Base-by-base conservation (phyloP, 2,888 invertebrate species). In the Parnassius orleans region DNA sequence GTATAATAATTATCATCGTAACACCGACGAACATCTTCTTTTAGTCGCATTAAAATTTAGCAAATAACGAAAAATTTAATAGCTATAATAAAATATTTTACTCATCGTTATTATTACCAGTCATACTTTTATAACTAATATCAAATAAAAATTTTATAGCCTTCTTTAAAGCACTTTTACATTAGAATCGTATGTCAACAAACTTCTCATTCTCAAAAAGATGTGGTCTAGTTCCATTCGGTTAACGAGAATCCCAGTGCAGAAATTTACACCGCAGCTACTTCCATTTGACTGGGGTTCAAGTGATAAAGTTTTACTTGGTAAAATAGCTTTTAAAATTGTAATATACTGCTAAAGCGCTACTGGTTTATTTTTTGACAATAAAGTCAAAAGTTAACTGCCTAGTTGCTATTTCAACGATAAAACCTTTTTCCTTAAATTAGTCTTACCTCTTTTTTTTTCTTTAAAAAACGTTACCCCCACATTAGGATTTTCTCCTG, bases 191-290 rank as follows among this genome's bases (percentile, higher is more conserved):
- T 14, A 47, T 47, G 47, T 47, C 57, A 62, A 56, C 55, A 57
- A 57, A 62, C 41, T 56, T 42, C 14, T 46, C 44, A 52, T 61
- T 57, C 52, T 62, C 62, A 57, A 62, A 62, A 62, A 62, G 43
- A 50, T 57, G 43, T 14, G 62, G 48, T 57, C 48, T 43, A 43
- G 9, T 57, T 47, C 42, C 57, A 53, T 57, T 57, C 48, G 53
- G 46, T 54, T 51, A 60, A 50, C 61, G 47, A 0, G 43, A 44
- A 57, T 62, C 48, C 42, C 52, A 19, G n/a, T 42, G 56, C 47
- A 48, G 56, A 53, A 53, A 59, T 61, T 51, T 52, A 41, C 51
- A 56, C 61, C 56, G 56, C 61, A 52, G 47, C 24, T 60, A 56
- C 61, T 56, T 52, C 48, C 43, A 52, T 19, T 24, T 11, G 5